Conservation (phyloP, 1,140 invertebrate species). For the Aphaenogaster rudis region DNA sequence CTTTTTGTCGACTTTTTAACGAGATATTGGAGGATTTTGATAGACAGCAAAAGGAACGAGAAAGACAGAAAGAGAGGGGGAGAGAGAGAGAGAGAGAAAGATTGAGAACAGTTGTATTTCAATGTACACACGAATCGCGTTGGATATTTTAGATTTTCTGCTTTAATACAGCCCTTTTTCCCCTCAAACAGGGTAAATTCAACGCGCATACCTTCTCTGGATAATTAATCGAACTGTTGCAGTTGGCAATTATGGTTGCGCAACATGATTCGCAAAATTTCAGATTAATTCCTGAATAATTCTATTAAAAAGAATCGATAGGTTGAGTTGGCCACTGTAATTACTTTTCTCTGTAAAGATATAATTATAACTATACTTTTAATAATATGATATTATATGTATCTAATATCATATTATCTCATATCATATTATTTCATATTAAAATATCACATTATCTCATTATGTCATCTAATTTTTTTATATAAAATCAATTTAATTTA, state of each 20-base stretch:
- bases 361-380: not conserved
- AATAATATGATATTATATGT: no score
- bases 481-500: no score
- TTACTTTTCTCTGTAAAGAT: not conserved
- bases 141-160: not conserved
- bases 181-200: not conserved
- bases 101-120: slow-evolving; percentile 56
- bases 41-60: slow-evolving; percentile 68
- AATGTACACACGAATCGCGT: slow-evolving; percentile 23
- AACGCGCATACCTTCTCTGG: not conserved
- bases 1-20: slow-evolving; percentile 75
- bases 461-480: no score
- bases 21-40: slow-evolving; percentile 77
- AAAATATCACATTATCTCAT: no score
- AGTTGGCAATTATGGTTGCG: not conserved
- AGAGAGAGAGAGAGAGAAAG: slow-evolving; percentile 52
- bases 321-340: not conserved
- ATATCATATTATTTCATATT: no score
- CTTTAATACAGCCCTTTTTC: slow-evolving; percentile 1
- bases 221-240: slow-evolving; percentile 29
- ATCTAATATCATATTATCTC: no score
- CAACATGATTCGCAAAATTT: not conserved
- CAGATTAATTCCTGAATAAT: not conserved
- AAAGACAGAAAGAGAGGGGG: slow-evolving; percentile 70
- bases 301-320: not conserved